Evolutionary conservation across 2,113 vertebrate species (phyloP).

Genomic region (Corythornis vintsioides): DNA sequence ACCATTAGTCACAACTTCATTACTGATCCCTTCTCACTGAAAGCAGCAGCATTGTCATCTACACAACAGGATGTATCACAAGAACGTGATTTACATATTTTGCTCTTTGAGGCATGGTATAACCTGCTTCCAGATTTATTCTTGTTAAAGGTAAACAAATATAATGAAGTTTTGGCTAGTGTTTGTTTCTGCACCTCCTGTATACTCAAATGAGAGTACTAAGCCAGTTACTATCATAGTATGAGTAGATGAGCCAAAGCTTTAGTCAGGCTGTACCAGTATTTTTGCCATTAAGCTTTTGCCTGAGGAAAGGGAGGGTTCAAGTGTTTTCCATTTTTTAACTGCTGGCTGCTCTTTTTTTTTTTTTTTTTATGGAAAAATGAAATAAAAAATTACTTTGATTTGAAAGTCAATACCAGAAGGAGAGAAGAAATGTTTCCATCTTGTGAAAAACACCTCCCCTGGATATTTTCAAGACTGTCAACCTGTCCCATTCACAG

Average conservation of each 20-base stretch:
- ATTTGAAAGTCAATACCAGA: neutral
- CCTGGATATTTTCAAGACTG: neutral
- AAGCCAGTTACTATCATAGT: neutral
- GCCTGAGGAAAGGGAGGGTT: conserved; percentile 34
- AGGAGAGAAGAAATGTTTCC: neutral
- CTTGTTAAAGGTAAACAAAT: conserved; percentile 13
- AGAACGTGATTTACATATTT: neutral
- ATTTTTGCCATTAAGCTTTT: conserved; percentile 35
- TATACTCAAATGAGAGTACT: neutral
- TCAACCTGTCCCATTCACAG: neutral
- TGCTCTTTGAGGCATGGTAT: neutral
- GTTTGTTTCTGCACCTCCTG: neutral
- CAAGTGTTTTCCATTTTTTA: neutral
- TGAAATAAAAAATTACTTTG: neutral
- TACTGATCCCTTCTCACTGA: neutral
- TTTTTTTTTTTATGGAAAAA: neutral
- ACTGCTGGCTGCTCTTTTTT: neutral
- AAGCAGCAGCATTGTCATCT: neutral
- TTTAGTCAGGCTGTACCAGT: conserved; percentile 20
- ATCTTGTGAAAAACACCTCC: neutral
- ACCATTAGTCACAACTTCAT: conserved; percentile 29
- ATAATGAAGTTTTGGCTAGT: neutral
- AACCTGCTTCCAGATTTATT: conserved; percentile 23
- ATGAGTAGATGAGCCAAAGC: conserved; percentile 8
- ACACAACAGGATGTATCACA: neutral